Evolutionary conservation across 2,888 invertebrate species (phyloP).

Genomic region (Stenichneumon culpator): DNA sequence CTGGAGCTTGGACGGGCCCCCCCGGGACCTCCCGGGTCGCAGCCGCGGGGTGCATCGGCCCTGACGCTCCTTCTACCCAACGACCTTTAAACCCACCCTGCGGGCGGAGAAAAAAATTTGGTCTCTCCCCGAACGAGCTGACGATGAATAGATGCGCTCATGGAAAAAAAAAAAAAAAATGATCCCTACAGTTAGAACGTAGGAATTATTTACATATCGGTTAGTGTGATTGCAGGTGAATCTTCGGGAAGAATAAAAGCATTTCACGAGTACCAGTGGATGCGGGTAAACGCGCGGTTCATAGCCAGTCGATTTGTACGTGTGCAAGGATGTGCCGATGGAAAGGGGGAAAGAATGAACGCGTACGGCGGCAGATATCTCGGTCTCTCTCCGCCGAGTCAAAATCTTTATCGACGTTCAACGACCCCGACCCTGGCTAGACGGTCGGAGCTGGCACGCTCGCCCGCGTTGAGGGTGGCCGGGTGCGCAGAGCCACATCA

Average conservation of each 20-base stretch:
- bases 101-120: not conserved
- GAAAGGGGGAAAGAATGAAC: slow-evolving; percentile 52
- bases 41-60: slow-evolving; percentile 62
- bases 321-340: slow-evolving; percentile 3
- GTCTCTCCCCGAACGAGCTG: not conserved
- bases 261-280: not conserved
- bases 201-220: slow-evolving; percentile 9
- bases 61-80: slow-evolving; percentile 42
- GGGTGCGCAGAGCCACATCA: slow-evolving; percentile 69
- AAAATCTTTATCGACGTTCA: slow-evolving; percentile 85
- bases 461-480: slow-evolving; percentile 70
- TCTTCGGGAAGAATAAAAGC: not conserved
- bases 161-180: slow-evolving; percentile 1
- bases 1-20: slow-evolving; percentile 65
- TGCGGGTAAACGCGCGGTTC: not conserved
- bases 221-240: slow-evolving; percentile 27
- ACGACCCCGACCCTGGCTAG: slow-evolving; percentile 85
- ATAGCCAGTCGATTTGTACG: not conserved
- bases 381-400: slow-evolving; percentile 78
- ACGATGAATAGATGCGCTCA: slow-evolving; percentile 24
- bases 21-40: slow-evolving; percentile 65
- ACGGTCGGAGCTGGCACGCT: slow-evolving; percentile 75
- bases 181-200: not conserved
- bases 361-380: slow-evolving; percentile 25
- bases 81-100: slow-evolving; percentile 56